Base-by-base conservation (phyloP, 2,888 invertebrate species). In the Microplitis manilae region DNA sequence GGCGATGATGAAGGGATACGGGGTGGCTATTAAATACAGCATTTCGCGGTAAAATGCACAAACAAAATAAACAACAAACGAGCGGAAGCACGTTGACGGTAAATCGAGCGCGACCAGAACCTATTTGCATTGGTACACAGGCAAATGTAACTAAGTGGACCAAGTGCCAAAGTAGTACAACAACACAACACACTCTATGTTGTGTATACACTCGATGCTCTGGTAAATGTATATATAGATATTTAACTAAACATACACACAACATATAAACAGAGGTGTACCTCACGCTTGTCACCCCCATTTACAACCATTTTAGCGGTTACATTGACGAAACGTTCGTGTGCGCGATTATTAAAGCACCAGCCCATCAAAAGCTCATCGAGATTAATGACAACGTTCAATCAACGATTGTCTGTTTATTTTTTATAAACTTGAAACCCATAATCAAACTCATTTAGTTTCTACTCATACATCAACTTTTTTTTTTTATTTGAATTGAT, bases 261-360 rank as follows among this genome's bases (percentile, higher is more conserved):
- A 50, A 50, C 13, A 13, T 50, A 50, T 50, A 13, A 73, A 68
- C 73, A 72, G 70, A 50, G 50, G 50, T 50, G 50, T 50, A 50
- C 50, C 50, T 50, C 68, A 64, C 64, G 65, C 40, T 69, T 39
- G 60, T 70, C 64, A 70, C 69, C 59, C 61, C 73, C 50, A 77
- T 77, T 77, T 77, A 77, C 77, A 77, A 75, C 70, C 69, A 38
- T 73, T 39, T 70, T 38, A 61, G 65, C n/a, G 71, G 74, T 77
- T 77, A 75, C 77, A 77, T 77, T 17, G 38, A 59, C 30, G 65
- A 30, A 59, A 40, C 40, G 65, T 40, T 60, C 6, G 64, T 15
- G 61, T 61, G 61, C 41, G 61, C 62, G 61, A 74, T 77, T 75
- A 77, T 77, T 75, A 74, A 71, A 77, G 71, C 77, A 50, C 50